phyloP scores from a whole-genome alignment of 2,888 invertebrate genomes.

The Cerastoderma edule region DNA sequence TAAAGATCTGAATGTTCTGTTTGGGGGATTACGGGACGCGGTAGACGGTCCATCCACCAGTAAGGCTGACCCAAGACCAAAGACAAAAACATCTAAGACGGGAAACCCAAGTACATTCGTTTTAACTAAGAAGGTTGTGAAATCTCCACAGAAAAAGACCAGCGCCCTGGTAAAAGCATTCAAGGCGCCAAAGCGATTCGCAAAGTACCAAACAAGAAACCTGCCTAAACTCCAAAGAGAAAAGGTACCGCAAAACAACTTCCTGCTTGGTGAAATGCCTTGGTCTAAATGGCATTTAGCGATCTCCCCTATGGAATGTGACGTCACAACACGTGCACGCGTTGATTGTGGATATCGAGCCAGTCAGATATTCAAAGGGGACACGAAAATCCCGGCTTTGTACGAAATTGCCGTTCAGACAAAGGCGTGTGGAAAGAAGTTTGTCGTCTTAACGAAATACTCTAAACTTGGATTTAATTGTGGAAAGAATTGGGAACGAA shows the following conservation, averaged over 20 bases:
- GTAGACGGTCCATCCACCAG: slow-evolving; percentile 10
- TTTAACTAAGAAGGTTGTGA: slow-evolving; percentile 20
- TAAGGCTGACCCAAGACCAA: not conserved
- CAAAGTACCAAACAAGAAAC: slow-evolving; percentile 39
- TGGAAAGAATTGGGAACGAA: slow-evolving; percentile 58
- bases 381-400: slow-evolving; percentile 58
- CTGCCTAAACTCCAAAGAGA: slow-evolving; percentile 56
- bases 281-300: slow-evolving; percentile 67
- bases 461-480: slow-evolving; percentile 44
- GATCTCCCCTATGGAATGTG: slow-evolving; percentile 37
- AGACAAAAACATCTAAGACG: slow-evolving; percentile 8
- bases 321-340: slow-evolving; percentile 38
- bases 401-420: slow-evolving; percentile 66
- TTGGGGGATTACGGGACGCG: slow-evolving; percentile 61
- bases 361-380: slow-evolving; percentile 54
- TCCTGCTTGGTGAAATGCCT: slow-evolving; percentile 53
- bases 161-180: not conserved
- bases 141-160: not conserved
- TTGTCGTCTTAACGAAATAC: slow-evolving; percentile 61
- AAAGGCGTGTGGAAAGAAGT: slow-evolving; percentile 44
- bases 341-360: slow-evolving; percentile 55
- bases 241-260: slow-evolving; percentile 61
- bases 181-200: slow-evolving; percentile 47
- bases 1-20: slow-evolving; percentile 68
- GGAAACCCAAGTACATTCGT: not conserved